Percentiles rank a stretch among this genome's conserved stretches.
Evolutionary conservation across 2,113 vertebrate genomes (phyloP).

Genomic region (Chrysochloris asiatica): DNA sequence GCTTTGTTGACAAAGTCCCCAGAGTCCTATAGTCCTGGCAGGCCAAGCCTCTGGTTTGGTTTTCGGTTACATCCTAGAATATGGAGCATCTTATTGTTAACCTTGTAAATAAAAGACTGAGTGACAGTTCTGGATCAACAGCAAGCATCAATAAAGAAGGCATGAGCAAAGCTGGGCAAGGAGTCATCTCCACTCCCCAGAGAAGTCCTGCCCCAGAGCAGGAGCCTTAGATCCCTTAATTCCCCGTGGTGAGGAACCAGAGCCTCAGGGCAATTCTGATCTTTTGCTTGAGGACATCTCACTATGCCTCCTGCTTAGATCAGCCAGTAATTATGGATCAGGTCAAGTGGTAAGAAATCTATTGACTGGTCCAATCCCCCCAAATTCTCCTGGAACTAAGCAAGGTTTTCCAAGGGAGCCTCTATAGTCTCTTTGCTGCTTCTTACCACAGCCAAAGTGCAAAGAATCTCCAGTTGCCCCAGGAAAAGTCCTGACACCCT

Average conservation of each 20-base stretch:
- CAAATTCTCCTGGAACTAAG: not conserved
- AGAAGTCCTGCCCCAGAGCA: not conserved
- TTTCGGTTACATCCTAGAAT: not conserved
- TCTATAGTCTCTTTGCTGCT: not conserved
- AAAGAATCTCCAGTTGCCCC: not conserved
- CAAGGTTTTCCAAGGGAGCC: not conserved
- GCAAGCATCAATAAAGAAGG: not conserved
- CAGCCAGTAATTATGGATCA: not conserved
- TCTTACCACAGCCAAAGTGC: not conserved
- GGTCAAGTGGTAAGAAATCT: not conserved
- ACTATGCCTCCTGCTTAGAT: not conserved
- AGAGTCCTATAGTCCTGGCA: not conserved
- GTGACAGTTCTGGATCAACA: not conserved
- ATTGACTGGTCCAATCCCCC: not conserved
- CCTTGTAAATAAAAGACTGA: not conserved
- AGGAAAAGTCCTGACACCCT: not conserved
- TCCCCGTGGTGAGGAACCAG: not conserved
- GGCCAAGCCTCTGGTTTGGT: not conserved
- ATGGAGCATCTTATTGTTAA: conserved; percentile 33
- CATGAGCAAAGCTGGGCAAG: not conserved
- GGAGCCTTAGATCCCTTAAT: not conserved
- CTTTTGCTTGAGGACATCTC: not conserved
- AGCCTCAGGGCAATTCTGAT: not conserved
- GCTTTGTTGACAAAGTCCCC: not conserved
- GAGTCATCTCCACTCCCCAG: not conserved